A percentile compares a stretch with the other conserved stretches of the same genome.
These are phyloP conservation scores for Cephus pulcher DNA, from an alignment of 2,888 invertebrate species.

Conservation along the genomic window DNA sequence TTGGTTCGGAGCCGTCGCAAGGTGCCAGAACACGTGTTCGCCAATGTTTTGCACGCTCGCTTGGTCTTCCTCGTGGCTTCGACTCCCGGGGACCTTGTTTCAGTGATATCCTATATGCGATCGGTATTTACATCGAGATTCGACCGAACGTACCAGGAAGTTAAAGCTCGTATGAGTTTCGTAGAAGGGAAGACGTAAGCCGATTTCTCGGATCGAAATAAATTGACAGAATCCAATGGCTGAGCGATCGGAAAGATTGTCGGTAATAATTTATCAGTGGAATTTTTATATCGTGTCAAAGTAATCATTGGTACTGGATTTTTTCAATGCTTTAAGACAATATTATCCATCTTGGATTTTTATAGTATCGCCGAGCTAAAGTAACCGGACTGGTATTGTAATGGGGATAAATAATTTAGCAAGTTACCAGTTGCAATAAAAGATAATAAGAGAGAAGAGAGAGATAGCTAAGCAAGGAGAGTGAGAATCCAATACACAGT, in stretches of 20 bases:
- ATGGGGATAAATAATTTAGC: conserved; percentile 57
- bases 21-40: conserved; percentile 53
- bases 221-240: not conserved
- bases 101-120: conserved; percentile 24
- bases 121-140: conserved; percentile 33
- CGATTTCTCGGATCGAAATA: not conserved
- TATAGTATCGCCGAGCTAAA: too few relatives aligned
- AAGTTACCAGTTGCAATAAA: conserved; percentile 38
- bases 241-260: not conserved
- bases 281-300: too few relatives aligned
- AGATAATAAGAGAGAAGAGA: conserved; percentile 40
- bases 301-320: too few relatives aligned
- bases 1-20: conserved; percentile 36
- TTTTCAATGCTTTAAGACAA: too few relatives aligned
- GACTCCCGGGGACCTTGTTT: conserved; percentile 6
- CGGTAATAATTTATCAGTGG: too few relatives aligned
- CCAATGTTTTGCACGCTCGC: conserved; percentile 37
- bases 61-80: too few relatives aligned
- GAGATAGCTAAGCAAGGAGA: conserved; percentile 15
- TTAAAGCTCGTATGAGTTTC: conserved; percentile 56
- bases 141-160: conserved; percentile 31
- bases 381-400: too few relatives aligned
- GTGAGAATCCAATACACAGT: conserved; percentile 5
- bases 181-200: conserved; percentile 28
- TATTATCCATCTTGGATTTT: too few relatives aligned